Evolutionary conservation across 2,888 invertebrate species (phyloP), one percentile per base, ranked within the genome.

Genomic region (Eupithecia vulgata): DNA sequence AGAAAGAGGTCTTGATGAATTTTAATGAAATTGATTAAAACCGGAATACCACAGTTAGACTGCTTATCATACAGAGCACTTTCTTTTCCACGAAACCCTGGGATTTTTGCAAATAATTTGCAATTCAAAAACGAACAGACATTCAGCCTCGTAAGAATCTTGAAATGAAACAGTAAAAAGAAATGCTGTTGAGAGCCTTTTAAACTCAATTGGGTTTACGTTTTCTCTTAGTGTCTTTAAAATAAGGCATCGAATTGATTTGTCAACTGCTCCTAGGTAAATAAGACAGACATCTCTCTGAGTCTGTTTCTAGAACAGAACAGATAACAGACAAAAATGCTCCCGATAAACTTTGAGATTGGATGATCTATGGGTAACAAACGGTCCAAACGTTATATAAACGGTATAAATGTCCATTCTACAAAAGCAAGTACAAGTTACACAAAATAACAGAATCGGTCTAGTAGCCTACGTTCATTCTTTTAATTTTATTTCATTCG

Each of bases 181-280:
- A 61, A 34, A 61, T 34, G 34, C 34, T 52, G 66, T 57, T 71
- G 71, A 67, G 74, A 72, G 30, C 17, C 48, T 61, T 64, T 67
- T 7, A 30, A 61, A 15, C 17, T 34, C 7, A 61, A 61, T 17
- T 5, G 17, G 59, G 61, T 61, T 17, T 30, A 17, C 61, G 34
- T 25, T 57, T 25, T 25, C 12, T 25, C 57, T 57, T 25, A 25
- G 21, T 12, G 57, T 12, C n/a, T 25, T 57, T 21, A 21, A 12
- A 21, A 52, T 52, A 52, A 21, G 21, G 52, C 21, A 12, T 52
- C 2, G 52, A 5, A 48, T 48, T 48, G 8, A 48, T 48, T 48
- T n/a, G 48, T 48, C 10, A n/a, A 8, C 8, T n/a, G 6, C 48
- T 48, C 6, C n/a, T n/a, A 48, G 48, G n/a, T n/a, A n/a, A n/a